Percentiles rank a stretch among this genome's conserved stretches.
phyloP scores from a whole-genome alignment of 2,113 vertebrate genomes.

The Rissa tridactyla region DNA sequence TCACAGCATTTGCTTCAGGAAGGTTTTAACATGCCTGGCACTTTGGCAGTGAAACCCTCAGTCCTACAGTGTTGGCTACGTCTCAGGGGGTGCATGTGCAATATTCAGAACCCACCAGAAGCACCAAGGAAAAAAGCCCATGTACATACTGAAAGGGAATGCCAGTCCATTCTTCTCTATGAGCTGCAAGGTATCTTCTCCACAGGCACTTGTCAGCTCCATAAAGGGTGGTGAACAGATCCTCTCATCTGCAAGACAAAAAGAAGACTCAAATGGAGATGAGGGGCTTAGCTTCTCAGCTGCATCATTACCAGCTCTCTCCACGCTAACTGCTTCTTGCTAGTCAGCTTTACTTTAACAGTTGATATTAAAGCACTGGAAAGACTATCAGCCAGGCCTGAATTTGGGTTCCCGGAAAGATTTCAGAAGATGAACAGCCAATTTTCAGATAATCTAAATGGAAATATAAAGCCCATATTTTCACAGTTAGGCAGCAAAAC shows the following conservation, averaged over 20 bases:
- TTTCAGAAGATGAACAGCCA: not conserved
- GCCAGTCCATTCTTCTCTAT: constrained; percentile 91
- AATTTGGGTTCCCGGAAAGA: not conserved
- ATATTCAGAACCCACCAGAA: not conserved
- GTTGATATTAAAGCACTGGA: not conserved
- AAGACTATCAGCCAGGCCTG: not conserved
- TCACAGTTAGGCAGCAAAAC: not conserved
- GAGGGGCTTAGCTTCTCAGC: not conserved
- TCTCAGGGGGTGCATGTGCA: not conserved
- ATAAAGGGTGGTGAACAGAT: constrained; percentile 99
- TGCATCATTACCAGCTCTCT: not conserved
- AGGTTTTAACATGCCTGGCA: not conserved
- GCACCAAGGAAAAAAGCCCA: not conserved
- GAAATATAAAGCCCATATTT: not conserved
- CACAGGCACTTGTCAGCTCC: constrained; percentile 90
- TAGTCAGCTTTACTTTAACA: not conserved
- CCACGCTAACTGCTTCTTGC: not conserved
- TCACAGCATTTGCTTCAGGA: not conserved
- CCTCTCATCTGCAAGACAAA: constrained; percentile 82
- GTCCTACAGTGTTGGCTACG: not conserved
- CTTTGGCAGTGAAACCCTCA: not conserved
- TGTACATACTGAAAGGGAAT: constrained; percentile 93
- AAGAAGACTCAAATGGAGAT: not conserved
- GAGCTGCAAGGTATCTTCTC: constrained; percentile 87
- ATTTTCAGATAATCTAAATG: not conserved